These are phyloP conservation scores for Pitta sordida DNA, from an alignment of 2,113 vertebrate species.

Conservation along the genomic window DNA sequence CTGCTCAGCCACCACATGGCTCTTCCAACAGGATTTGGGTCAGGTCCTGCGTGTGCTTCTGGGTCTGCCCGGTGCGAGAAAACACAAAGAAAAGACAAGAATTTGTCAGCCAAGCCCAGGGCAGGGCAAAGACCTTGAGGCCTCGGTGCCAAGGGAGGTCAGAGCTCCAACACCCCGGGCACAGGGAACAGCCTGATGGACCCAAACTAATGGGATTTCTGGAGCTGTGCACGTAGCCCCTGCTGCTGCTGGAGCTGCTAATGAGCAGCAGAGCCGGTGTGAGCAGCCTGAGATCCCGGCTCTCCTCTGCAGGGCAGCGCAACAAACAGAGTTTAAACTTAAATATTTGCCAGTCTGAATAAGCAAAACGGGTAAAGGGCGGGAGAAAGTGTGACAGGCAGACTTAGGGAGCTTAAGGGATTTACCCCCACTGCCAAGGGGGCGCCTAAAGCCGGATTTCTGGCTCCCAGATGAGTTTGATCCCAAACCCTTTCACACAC, in stretches of 20 bases:
- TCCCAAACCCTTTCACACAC: not conserved
- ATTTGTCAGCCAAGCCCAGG: not conserved
- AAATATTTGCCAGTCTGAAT: not conserved
- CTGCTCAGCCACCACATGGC: not conserved
- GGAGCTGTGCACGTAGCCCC: not conserved
- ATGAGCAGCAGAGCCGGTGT: fast-evolving
- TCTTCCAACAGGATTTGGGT: not conserved
- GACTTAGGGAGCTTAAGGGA: not conserved
- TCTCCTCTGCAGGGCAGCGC: not conserved
- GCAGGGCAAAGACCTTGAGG: not conserved
- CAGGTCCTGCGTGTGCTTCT: not conserved
- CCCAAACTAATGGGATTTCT: not conserved
- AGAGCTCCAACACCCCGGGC: not conserved
- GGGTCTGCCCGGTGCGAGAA: not conserved
- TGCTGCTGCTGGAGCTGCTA: not conserved
- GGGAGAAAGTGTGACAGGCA: not conserved
- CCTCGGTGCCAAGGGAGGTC: not conserved
- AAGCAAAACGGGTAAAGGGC: not conserved
- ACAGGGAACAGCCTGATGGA: not conserved
- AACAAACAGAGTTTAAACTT: not conserved
- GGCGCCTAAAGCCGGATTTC: not conserved
- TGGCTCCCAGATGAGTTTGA: not conserved
- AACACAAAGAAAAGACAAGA: not conserved
- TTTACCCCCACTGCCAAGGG: not conserved
- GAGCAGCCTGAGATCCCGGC: not conserved